A percentile compares a stretch with the other conserved stretches of the same genome.
Conservation (phyloP, 2,113 vertebrate species). For the Oreochromis tanganicae region DNA sequence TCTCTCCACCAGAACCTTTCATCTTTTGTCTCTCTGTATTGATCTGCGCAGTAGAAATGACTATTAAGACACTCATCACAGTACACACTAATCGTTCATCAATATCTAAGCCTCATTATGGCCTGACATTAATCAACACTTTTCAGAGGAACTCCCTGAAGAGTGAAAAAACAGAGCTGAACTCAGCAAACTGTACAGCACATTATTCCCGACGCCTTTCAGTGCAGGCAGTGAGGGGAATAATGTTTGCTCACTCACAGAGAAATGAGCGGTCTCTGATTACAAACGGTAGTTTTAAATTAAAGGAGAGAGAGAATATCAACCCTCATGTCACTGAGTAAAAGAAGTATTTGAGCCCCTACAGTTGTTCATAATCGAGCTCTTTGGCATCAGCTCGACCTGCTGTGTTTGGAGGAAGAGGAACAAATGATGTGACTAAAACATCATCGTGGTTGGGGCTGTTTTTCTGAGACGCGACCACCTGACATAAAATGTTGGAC, state of each 20-base stretch:
- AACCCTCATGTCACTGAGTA: not conserved
- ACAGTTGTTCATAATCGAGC: not conserved
- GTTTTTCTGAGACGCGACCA: not conserved
- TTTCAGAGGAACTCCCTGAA: not conserved
- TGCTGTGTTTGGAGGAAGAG: not conserved
- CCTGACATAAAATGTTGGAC: not conserved
- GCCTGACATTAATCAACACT: not conserved
- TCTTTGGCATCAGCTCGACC: not conserved
- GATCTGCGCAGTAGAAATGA: not conserved
- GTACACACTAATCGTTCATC: not conserved
- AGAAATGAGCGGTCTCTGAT: not conserved
- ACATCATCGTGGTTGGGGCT: not conserved
- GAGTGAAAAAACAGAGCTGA: not conserved
- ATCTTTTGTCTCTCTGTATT: not conserved
- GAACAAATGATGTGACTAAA: not conserved
- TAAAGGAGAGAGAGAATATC: not conserved
- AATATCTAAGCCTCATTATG: not conserved
- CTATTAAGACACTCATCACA: not conserved
- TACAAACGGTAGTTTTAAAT: not conserved
- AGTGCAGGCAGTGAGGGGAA: not conserved
- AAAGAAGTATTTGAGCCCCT: not conserved
- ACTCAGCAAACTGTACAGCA: not conserved
- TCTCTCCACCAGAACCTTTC: not conserved
- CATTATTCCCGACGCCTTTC: accelerated
- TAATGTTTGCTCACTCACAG: not conserved